Conservation (phyloP, 2,888 invertebrate species). For the Nematopogon swammerdamellus region DNA sequence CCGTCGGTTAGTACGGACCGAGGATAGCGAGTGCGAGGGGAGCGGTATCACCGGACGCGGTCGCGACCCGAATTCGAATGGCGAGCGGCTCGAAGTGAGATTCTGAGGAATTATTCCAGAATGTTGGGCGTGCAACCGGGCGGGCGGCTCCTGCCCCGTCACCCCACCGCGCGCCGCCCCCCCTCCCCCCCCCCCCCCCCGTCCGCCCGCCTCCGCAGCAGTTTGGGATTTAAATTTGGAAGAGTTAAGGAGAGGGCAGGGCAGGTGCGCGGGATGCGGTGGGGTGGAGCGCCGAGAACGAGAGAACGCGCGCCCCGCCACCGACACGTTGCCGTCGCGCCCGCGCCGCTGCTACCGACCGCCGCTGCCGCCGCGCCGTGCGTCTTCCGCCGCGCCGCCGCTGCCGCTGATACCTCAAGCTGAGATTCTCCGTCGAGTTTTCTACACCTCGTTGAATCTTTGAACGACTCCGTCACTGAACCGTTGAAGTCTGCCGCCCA, state of each 20-base stretch:
- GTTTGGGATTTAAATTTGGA: conserved; percentile 56
- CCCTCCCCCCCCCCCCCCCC: not conserved
- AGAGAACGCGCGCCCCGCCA: conserved; percentile 1
- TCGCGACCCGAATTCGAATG: conserved; percentile 58
- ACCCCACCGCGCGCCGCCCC: not conserved
- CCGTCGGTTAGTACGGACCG: conserved; percentile 19
- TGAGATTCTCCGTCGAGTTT: not conserved
- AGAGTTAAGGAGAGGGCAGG: conserved; percentile 56
- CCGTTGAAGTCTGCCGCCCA: conserved; percentile 6
- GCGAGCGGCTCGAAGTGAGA: conserved; percentile 36
- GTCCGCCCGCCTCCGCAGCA: conserved; percentile 29
- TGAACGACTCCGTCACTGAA: conserved; percentile 1
- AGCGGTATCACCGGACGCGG: conserved; percentile 48
- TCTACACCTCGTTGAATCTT: not conserved
- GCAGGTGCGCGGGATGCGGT: conserved; percentile 52
- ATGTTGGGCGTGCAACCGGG: conserved; percentile 31
- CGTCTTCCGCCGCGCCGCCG: not conserved
- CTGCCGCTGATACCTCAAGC: not conserved
- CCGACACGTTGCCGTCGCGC: conserved; percentile 3
- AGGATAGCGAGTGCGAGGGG: conserved; percentile 20
- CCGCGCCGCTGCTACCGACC: not conserved
- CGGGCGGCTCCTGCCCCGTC: not conserved
- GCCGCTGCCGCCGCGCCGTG: not conserved
- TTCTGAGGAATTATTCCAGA: conserved; percentile 52
- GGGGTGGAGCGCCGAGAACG: conserved; percentile 31